phyloP scores from a whole-genome alignment of 2,888 invertebrate species.

The Erebia palarica region DNA sequence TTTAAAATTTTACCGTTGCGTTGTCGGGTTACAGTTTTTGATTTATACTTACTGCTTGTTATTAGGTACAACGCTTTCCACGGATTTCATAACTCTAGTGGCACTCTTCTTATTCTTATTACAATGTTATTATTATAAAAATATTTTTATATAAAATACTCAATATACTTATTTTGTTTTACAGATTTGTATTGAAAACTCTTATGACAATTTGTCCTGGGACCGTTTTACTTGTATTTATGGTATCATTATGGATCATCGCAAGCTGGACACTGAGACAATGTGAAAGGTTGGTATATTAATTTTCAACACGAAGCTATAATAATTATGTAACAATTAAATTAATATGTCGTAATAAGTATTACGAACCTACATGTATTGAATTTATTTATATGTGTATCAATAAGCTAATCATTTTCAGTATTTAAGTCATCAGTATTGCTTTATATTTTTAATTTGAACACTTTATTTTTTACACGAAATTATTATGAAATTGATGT shows the following conservation, averaged over 20 bases:
- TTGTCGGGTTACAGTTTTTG: no score
- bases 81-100: no score
- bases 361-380: constrained; percentile 28
- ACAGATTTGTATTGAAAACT: constrained; percentile 96
- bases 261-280: constrained; percentile 99
- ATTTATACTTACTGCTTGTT: no score
- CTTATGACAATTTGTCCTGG: constrained; percentile 99
- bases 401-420: constrained; percentile 43
- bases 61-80: no score
- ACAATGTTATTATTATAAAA: not conserved
- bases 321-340: constrained; percentile 18
- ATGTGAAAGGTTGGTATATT: constrained; percentile 94
- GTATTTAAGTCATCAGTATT: constrained; percentile 53
- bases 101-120: no score
- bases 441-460: constrained; percentile 56
- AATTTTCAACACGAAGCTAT: constrained; percentile 16
- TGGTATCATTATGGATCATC: constrained; percentile 99
- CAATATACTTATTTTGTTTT: constrained; percentile 37
- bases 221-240: constrained; percentile 98
- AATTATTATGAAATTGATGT: constrained; percentile 57
- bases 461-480: constrained; percentile 52
- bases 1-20: no score
- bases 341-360: constrained; percentile 17
- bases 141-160: not conserved
- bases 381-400: constrained; percentile 44